A percentile compares a stretch with the other conserved stretches of the same genome.
phyloP scores from a whole-genome alignment of 1,140 invertebrate genomes.

The Diprion similis region DNA sequence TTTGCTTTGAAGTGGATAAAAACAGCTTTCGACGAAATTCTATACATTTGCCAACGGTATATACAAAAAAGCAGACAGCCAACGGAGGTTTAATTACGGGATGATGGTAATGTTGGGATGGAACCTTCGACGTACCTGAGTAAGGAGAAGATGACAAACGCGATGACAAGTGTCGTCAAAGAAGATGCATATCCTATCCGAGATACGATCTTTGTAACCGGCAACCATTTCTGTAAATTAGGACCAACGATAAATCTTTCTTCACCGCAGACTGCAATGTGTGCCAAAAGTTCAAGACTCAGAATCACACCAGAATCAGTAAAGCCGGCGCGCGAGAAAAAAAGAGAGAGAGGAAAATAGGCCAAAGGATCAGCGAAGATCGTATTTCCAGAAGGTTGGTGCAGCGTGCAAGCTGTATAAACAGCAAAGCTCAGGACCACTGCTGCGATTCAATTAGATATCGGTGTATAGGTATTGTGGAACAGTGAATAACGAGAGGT shows the following conservation, averaged over 20 bases:
- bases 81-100: no score
- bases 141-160: constrained; percentile 67
- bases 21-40: no score
- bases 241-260: constrained; percentile 20
- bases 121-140: constrained; percentile 65
- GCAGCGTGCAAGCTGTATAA: no score
- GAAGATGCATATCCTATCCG: constrained; percentile 71
- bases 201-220: constrained; percentile 66
- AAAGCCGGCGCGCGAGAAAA: neutral
- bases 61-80: no score
- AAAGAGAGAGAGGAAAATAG: neutral
- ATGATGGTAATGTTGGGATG: neutral
- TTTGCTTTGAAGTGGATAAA: no score
- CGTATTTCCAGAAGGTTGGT: no score
- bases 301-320: neutral
- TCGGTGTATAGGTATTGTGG: neutral
- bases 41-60: no score
- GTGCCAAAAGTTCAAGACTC: neutral
- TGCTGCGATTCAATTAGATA: neutral
- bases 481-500: no score
- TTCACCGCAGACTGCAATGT: no score
- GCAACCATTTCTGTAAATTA: constrained; percentile 63
- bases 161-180: constrained; percentile 65
- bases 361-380: no score
- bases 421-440: no score